phyloP scores from a whole-genome alignment of 2,113 vertebrate species.

The Elaphurus davidianus region DNA sequence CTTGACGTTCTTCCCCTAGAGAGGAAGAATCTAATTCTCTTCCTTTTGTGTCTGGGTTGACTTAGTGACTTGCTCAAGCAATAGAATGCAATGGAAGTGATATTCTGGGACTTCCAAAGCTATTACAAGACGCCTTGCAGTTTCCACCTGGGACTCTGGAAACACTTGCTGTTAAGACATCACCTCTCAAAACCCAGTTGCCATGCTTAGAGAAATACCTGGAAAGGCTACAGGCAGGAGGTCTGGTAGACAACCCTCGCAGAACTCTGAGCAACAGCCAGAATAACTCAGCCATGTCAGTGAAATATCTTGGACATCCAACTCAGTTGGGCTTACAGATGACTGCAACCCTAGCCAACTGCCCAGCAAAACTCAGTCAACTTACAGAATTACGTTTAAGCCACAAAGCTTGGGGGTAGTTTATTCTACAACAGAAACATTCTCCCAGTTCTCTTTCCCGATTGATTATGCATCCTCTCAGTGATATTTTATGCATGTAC shows the following conservation, averaged over 20 bases:
- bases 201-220: not conserved
- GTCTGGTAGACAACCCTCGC: not conserved
- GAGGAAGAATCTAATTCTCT: not conserved
- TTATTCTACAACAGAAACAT: not conserved
- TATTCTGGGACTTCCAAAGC: not conserved
- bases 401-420: not conserved
- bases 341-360: not conserved
- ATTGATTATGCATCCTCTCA: not conserved
- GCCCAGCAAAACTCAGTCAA: not conserved
- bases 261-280: not conserved
- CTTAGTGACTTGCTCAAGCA: not conserved
- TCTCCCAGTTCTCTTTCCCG: not conserved
- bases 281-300: not conserved
- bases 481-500: not conserved
- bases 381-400: not conserved
- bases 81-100: not conserved
- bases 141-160: not conserved
- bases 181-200: not conserved
- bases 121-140: not conserved
- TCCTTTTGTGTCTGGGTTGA: not conserved
- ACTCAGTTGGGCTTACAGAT: not conserved
- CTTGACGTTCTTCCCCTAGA: not conserved
- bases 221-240: not conserved
- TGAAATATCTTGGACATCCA: not conserved
- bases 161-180: not conserved